A percentile compares a stretch with the other conserved stretches of the same genome.
These are phyloP conservation scores for Phoeniculus purpureus DNA, from an alignment of 2,797 vertebrate genomes.

Conservation along the genomic window DNA sequence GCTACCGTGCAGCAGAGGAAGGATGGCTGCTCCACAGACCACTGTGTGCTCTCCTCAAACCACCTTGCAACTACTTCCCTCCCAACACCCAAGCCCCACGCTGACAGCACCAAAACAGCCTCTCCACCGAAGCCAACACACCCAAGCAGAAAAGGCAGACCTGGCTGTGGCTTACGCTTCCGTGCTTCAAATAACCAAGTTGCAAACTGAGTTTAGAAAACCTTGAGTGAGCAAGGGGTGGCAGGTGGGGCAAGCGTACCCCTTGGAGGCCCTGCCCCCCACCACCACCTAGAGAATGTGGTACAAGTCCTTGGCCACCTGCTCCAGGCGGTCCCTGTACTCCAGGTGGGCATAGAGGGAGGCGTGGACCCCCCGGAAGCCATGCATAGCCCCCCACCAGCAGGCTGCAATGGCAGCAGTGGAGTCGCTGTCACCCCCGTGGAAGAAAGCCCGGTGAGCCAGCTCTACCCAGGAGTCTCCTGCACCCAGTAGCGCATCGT, in stretches of 20 bases:
- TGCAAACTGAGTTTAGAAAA: neutral
- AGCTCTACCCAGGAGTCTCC: constrained; percentile 81
- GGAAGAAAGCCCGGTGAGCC: constrained; percentile 82
- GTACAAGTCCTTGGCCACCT: constrained; percentile 72
- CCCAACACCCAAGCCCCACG: neutral
- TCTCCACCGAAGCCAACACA: neutral
- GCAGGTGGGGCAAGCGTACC: fast-evolving
- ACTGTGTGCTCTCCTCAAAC: neutral
- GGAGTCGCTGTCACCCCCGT: constrained; percentile 83
- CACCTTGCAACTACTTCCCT: neutral
- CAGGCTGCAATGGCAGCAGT: constrained; percentile 78
- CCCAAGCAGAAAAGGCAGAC: neutral
- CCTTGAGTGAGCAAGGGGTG: fast-evolving
- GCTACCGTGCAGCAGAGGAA: fast-evolving
- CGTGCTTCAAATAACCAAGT: fast-evolving
- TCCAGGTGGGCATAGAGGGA: constrained; percentile 78
- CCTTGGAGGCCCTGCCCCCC: neutral
- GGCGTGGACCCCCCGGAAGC: constrained; percentile 73
- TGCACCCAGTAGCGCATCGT: constrained; percentile 80
- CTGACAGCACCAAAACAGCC: fast-evolving
- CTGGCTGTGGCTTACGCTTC: neutral
- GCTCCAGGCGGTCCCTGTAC: constrained; percentile 77
- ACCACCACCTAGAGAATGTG: neutral
- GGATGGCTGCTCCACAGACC: neutral
- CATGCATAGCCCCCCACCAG: constrained; percentile 84